Evolutionary conservation across 2,113 vertebrate genomes (phyloP), one percentile per base, ranked within the genome.

Genomic region (Perca flavescens): DNA sequence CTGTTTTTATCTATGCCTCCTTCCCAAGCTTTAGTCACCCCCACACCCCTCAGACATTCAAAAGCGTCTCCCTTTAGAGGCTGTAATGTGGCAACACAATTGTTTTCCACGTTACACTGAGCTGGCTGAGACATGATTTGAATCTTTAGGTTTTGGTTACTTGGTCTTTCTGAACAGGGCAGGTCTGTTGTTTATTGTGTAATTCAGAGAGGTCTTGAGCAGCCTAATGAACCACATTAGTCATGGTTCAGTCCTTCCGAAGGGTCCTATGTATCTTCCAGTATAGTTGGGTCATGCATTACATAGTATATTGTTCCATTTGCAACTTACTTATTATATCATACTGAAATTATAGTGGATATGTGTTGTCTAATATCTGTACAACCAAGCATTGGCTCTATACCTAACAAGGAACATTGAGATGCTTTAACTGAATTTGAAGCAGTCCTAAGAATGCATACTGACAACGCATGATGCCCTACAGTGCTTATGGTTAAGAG

Each of bases 211-310:
- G 31, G 73, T 75, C 36, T 68, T 61, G 28, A 84, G 79, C 65
- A 75, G 63, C 69, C 21, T 22, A 73, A 71, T 65, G 62, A 87
- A 68, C 56, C 73, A 53, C 66, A 83, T 92, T 86, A 86, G 73
- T 90, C 87, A 86, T 19, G 74, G 62, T 65, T 74, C 71, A 65
- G 66, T 53, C 68, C 77, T 46, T 77, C 65, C 58, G 1, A 66
- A 21, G 71, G 71, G 17, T 61, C 53, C 21, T 80, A 88, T 88
- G 82, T 86, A 91, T 89, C 78, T 22, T 57, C 22, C 84, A 66
- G 58, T 85, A 74, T 54, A 43, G 58, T 57, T 34, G 66, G 47
- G 25, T 60, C 80, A 61, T 81, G 67, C 70, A 28, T 82, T 71
- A 58, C 22, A 61, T n/a, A 14, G 74, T 57, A 56, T 60, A 63